Evolutionary conservation across 2,113 vertebrate genomes (phyloP).

Genomic region (Crypturellus undulatus): DNA sequence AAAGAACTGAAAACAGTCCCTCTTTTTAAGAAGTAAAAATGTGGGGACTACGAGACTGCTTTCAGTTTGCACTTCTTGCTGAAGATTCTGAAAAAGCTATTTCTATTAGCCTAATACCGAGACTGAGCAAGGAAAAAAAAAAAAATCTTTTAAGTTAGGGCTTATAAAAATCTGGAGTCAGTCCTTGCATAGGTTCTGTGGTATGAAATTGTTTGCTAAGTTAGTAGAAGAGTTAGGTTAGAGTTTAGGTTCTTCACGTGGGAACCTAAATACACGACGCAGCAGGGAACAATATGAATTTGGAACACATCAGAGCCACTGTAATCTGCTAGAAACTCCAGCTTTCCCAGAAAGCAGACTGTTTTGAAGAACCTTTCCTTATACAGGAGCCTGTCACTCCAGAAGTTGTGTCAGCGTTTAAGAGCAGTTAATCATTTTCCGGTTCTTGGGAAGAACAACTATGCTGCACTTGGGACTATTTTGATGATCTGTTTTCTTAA

Average conservation of each 20-base stretch:
- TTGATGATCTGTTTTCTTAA: not conserved
- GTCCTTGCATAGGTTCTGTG: not conserved
- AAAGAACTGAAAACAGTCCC: not conserved
- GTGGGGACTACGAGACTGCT: conserved; percentile 9
- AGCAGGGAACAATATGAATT: not conserved
- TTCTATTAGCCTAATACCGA: not conserved
- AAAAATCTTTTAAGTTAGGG: not conserved
- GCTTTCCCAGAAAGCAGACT: not conserved
- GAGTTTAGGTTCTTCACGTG: not conserved
- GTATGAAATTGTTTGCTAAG: not conserved
- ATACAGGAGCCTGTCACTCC: not conserved
- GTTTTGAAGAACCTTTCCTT: not conserved
- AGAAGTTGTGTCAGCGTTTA: not conserved
- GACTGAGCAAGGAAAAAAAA: not conserved
- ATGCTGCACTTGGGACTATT: not conserved
- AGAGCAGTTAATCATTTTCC: not conserved
- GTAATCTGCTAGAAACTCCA: rapidly evolving
- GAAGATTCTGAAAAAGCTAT: conserved; percentile 28
- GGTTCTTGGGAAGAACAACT: not conserved
- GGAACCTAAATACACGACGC: not conserved
- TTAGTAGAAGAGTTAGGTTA: not conserved
- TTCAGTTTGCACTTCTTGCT: not conserved
- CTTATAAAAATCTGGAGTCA: conserved; percentile 16
- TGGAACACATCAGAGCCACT: not conserved
- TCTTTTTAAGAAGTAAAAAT: not conserved